phyloP scores from a whole-genome alignment of 2,888 invertebrate genomes.

The Drosophila anomalata region DNA sequence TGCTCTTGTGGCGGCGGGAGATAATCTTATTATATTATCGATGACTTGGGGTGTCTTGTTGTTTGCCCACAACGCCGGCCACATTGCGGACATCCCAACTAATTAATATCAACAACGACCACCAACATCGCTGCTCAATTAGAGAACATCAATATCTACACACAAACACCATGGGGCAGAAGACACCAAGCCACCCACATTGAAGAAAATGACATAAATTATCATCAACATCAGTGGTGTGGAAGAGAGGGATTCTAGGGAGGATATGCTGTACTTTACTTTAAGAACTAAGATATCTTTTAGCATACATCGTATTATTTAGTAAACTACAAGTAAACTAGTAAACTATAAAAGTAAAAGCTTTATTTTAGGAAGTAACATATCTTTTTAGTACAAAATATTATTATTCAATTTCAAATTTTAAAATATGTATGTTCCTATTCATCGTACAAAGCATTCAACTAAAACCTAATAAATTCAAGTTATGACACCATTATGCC shows the following conservation, averaged over 20 bases:
- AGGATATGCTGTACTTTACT: too few species aligned
- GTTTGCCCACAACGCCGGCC: conserved; percentile 2
- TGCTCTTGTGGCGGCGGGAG: conserved; percentile 18
- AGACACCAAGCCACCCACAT: conserved; percentile 41
- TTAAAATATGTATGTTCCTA: too few species aligned
- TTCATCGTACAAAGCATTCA: not conserved
- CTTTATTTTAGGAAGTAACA: too few species aligned
- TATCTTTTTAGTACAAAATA: too few species aligned
- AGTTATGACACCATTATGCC: not conserved
- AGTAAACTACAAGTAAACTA: too few species aligned
- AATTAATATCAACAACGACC: conserved; percentile 61
- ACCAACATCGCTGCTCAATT: conserved; percentile 63
- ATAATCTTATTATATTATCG: conserved; percentile 27
- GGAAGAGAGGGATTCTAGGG: not conserved
- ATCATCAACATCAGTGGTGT: conserved; percentile 42
- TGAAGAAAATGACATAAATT: conserved; percentile 67
- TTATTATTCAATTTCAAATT: too few species aligned
- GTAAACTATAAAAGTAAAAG: too few species aligned
- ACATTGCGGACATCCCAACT: conserved; percentile 22
- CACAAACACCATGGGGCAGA: not conserved
- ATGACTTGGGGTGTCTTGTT: not conserved
- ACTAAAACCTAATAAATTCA: not conserved
- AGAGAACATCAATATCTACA: conserved; percentile 61
- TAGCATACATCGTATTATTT: too few species aligned
- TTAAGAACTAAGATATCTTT: too few species aligned